phyloP scores from a whole-genome alignment of 2,888 invertebrate species.

The Elegia similella region DNA sequence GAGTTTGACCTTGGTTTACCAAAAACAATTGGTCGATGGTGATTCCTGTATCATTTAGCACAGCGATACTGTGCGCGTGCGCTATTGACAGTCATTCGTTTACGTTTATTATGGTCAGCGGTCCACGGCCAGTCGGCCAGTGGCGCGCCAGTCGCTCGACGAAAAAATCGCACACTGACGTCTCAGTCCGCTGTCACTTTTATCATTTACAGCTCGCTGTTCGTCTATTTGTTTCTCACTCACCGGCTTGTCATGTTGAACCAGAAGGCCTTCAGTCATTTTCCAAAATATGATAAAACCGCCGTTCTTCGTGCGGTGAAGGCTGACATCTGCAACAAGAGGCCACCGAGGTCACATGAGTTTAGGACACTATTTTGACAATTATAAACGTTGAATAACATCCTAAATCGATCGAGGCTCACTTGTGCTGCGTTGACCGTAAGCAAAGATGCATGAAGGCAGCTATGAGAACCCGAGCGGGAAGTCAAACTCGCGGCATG shows the following conservation, averaged over 20 bases:
- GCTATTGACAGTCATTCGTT: constrained; percentile 10
- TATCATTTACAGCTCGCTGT: neutral
- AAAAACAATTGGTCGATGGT: neutral
- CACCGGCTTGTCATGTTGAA: constrained; percentile 74
- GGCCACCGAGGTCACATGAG: constrained; percentile 68
- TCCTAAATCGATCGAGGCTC: constrained; percentile 39
- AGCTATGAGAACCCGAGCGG: constrained; percentile 51
- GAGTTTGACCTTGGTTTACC: constrained; percentile 8
- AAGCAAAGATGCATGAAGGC: constrained; percentile 71
- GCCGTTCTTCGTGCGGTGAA: constrained; percentile 73
- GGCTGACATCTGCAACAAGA: constrained; percentile 76
- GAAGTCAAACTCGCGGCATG: constrained; percentile 61
- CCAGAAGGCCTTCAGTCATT: constrained; percentile 74
- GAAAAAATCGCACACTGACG: constrained; percentile 1
- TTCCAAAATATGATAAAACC: constrained; percentile 78
- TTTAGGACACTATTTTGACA: constrained; percentile 33
- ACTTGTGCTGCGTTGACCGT: constrained; percentile 65
- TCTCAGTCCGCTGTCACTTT: neutral
- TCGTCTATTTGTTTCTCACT: constrained; percentile 41
- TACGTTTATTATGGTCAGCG: constrained; percentile 11
- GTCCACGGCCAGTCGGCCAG: constrained; percentile 10
- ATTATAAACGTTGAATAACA: constrained; percentile 24
- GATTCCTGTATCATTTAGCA: constrained; percentile 5
- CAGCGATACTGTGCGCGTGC: neutral
- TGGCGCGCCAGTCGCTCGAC: neutral